Evolutionary conservation across 2,797 vertebrate species (phyloP), one percentile per base, ranked within the genome.

Genomic region (Macropus fuliginosus): DNA sequence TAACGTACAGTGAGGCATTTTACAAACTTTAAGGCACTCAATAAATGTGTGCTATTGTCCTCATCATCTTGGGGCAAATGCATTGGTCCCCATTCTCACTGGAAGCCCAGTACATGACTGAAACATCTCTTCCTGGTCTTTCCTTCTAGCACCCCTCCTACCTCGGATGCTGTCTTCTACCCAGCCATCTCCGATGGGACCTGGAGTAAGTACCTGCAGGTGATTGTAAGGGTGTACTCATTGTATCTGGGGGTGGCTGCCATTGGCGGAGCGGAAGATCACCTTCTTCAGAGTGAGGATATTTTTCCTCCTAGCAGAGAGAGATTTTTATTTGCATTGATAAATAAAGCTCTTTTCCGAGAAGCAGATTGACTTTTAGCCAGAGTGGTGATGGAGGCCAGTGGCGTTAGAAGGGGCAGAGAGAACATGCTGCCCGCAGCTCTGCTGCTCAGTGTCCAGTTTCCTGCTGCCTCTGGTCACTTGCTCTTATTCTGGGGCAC

Each of bases 201-300:
- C 99, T 0, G 98, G 98, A 98, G 99, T 99, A 99, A 99, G 99
- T 98, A 56, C 1, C 0, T 74, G 74, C 54, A 8, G 4, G n/a
- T 14, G 74, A 46, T 66, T 1, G 0, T 1, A 0, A 62, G 4
- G 29, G n/a, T 8, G 1, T 55, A n/a, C 11, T 55, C 34, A 16
- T 55, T 56, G 29, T 10, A 21, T 57, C 54, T 40, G n/a, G n/a
- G 18, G 18, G 46, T 10, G 16, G 14, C 14, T 54, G 5, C 9
- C 28, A 27, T 54, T 1, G 40, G n/a, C 10, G 18, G 9, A 34
- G 46, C 28, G 5, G 12, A 90, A 57, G 46, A 57, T 52, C 13
- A 21, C 40, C 18, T 4, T 2, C 11, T 81, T 56, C 16, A n/a
- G 74, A 92, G 28, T 0, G 81, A 54, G 14, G 9, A 4, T n/a